phyloP scores from a whole-genome alignment of 1,140 invertebrate genomes.

The Phocides pigmalion region DNA sequence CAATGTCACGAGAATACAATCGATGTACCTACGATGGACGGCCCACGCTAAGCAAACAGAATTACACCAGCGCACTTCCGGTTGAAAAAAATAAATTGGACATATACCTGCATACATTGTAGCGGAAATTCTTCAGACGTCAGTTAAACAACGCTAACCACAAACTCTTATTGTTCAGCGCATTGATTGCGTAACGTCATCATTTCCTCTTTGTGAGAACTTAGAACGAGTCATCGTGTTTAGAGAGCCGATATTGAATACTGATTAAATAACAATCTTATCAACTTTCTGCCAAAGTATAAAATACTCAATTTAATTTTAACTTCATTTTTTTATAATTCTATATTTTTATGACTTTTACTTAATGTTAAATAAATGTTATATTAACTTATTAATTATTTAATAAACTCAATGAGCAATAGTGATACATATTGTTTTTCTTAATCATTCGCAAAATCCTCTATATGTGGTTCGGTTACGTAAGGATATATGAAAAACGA shows the following conservation, averaged over 20 bases:
- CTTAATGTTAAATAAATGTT: no score
- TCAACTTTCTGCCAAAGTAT: no score
- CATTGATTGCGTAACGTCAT: conserved; percentile 20
- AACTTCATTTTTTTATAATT: no score
- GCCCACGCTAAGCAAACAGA: conserved; percentile 51
- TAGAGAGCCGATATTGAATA: conserved; percentile 1
- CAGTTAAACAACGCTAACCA: conserved; percentile 25
- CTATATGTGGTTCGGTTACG: no score
- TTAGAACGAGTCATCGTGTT: conserved; percentile 3
- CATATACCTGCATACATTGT: conserved; percentile 42
- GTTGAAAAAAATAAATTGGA: conserved; percentile 25
- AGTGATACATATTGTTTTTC: no score
- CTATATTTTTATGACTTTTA: no score
- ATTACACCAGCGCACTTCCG: conserved; percentile 13
- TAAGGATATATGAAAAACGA: no score
- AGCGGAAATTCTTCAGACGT: conserved; percentile 24
- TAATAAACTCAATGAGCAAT: no score
- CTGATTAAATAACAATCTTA: no score
- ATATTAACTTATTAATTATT: no score
- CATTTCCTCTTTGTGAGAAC: conserved; percentile 25
- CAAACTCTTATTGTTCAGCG: conserved; percentile 24
- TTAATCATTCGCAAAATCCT: no score
- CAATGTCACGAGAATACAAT: conserved; percentile 66
- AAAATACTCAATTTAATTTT: no score
- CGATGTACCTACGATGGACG: conserved; percentile 58